Base-by-base conservation (phyloP, 2,888 invertebrate species). In the Drosophila yooni region DNA sequence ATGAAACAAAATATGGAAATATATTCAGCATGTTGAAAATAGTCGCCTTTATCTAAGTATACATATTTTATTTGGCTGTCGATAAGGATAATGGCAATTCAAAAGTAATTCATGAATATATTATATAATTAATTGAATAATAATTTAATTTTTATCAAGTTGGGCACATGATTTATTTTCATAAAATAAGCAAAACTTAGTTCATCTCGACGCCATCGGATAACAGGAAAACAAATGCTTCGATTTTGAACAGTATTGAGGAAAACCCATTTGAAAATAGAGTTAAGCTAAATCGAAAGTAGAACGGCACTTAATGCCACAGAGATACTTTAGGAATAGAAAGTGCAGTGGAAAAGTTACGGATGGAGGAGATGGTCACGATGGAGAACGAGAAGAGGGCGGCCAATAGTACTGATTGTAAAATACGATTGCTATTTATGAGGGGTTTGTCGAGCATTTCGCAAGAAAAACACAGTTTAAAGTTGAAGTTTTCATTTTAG, bases 1-100 rank as follows among this genome's bases (percentile, higher is more conserved):
- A 4, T 33, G 27, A n/a, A 11, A n/a, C 11, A 27, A 53, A 10
- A 38, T 29, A 38, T 56, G 38, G n/a, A 56, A 56, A 38, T 56
- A 29, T 56, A 56, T 56, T 27, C 36, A 38, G 27, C 13, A n/a
- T 29, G n/a, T n/a, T 29, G 0, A 2, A 34, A 18, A 53, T 18
- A n/a, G 7, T 29, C n/a, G 13, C 7, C 2, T 11, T 33, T 5
- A 29, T 56, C 36, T 29, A 4, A n/a, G 27, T 27, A 18, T 11
- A 27, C 25, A 36, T 27, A 7, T 27, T 36, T 56, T n/a, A 29
- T 38, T 8, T 27, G 27, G 4, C 21, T 51, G 21, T 21, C 63
- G 31, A 61, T 65, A 64, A 61, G 62, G n/a, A 18, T 50, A 31
- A 50, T 36, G 53, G 3, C n/a, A 25, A 25, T 18, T 25, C 25